A percentile compares a stretch with the other conserved stretches of the same genome.
These are phyloP conservation scores for Ooceraea biroi DNA, from an alignment of 1,140 invertebrate species.

Conservation along the genomic window DNA sequence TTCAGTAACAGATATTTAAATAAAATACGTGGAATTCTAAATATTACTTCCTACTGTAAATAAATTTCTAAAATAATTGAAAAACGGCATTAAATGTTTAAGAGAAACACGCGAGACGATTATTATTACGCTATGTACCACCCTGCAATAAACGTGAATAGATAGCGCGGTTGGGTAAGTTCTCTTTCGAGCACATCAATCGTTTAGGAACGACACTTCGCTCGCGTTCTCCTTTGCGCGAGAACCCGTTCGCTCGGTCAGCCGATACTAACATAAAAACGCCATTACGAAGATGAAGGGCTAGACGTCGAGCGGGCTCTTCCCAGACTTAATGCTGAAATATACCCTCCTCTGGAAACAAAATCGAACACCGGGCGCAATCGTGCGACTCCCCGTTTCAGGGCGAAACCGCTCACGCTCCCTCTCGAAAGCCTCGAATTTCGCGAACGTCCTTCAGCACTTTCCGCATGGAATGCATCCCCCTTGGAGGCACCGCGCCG, in stretches of 20 bases:
- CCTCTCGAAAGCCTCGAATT: conserved; percentile 12
- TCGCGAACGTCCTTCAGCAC: conserved; percentile 10
- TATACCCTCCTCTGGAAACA: conserved; percentile 38
- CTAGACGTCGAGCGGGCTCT: not conserved
- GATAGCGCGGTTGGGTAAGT: conserved; percentile 11
- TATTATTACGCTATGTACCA: conserved; percentile 5
- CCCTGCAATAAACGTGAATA: conserved; percentile 34
- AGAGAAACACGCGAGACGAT: not conserved
- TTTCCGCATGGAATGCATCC: conserved; percentile 7
- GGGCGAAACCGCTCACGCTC: not conserved
- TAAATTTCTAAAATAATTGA: no score
- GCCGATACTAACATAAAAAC: conserved; percentile 47
- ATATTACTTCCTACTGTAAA: no score
- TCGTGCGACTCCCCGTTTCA: not conserved
- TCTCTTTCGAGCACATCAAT: conserved; percentile 58
- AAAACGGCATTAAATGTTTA: no score
- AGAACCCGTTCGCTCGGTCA: not conserved
- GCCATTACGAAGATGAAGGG: conserved; percentile 32
- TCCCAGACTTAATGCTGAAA: conserved; percentile 57
- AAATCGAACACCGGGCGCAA: conserved; percentile 51
- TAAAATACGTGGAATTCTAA: no score
- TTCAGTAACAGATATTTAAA: no score
- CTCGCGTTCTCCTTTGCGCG: not conserved
- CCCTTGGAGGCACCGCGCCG: not conserved
- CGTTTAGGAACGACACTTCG: conserved; percentile 46